Base-by-base conservation (phyloP, 2,113 vertebrate species). In the Neogale vison region DNA sequence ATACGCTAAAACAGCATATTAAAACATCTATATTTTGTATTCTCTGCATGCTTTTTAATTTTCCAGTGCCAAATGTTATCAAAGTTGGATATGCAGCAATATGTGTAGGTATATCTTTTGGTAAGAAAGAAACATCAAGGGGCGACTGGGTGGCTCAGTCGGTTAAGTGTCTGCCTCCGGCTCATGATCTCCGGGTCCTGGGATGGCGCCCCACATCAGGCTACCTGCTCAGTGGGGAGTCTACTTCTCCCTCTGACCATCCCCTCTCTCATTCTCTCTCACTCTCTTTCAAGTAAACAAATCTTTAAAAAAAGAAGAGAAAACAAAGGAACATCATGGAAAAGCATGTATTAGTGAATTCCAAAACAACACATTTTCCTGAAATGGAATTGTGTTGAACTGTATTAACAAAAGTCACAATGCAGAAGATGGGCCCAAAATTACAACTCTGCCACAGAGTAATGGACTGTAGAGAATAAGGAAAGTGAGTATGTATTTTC, bases 301-400 rank as follows among this genome's bases (percentile, higher is more conserved):
- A 29, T 29, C 61, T 63, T 61, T 12, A 29, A 63, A 29, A 61
- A 61, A 61, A 26, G 24, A 26, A 61, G 20, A 55, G 5, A 6
- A 20, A 63, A 63, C 13, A 63, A 63, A 63, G 29, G 31, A 29
- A 65, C 29, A 65, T 34, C 63, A 65, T 17, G 14, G 63, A 93
- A 95, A 93, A 96, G n/a, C 71, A 45, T 79, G 31, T 57, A 26
- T 59, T 84, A 61, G 84, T 91, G 61, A 93, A 34, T 92, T 94
- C 45, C 29, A 92, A 95, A 84, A 39, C 3, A 93, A 67, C 17
- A 88, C 39, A 95, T 42, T 77, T 79, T 91, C 63, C 82, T 69
- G 36, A 88, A 34, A 47, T 88, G 50, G 8, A 87, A 79, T 8
- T 93, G 36, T 91, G 7, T 36, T 83, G 57, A 96, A 91, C 84